Evolutionary conservation across 2,113 vertebrate genomes (phyloP).

Genomic region (Raphicerus campestris): DNA sequence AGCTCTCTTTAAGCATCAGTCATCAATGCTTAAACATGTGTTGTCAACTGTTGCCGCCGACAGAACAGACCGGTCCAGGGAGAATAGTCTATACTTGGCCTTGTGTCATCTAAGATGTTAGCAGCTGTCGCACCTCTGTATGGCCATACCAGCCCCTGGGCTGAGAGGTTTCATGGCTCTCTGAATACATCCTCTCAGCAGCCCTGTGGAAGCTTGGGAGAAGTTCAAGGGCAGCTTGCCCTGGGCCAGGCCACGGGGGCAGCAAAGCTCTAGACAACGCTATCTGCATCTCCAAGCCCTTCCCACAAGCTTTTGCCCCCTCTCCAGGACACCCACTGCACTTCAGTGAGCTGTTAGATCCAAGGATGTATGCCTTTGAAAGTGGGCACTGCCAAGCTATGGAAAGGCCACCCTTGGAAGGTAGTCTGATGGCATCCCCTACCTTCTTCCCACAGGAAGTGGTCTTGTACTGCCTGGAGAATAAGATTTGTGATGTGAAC

Average conservation of each 20-base stretch:
- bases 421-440: not conserved
- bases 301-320: not conserved
- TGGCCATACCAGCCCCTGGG: not conserved
- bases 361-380: not conserved
- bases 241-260: not conserved
- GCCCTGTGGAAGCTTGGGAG: not conserved
- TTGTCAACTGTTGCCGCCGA: not conserved
- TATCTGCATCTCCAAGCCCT: not conserved
- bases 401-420: not conserved
- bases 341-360: not conserved
- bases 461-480: constrained; percentile 94
- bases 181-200: not conserved
- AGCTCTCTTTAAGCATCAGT: not conserved
- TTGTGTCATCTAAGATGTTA: not conserved
- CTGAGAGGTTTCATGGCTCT: not conserved
- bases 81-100: not conserved
- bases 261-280: not conserved
- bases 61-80: not conserved
- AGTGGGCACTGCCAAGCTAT: not conserved
- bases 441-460: constrained; percentile 87
- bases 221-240: not conserved
- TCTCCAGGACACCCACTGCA: not conserved
- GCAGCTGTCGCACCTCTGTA: not conserved
- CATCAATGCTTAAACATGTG: not conserved
- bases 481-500: constrained; percentile 92